These are phyloP conservation scores for Sclerurus mexicanus DNA, from an alignment of 2,113 vertebrate genomes.

Conservation along the genomic window DNA sequence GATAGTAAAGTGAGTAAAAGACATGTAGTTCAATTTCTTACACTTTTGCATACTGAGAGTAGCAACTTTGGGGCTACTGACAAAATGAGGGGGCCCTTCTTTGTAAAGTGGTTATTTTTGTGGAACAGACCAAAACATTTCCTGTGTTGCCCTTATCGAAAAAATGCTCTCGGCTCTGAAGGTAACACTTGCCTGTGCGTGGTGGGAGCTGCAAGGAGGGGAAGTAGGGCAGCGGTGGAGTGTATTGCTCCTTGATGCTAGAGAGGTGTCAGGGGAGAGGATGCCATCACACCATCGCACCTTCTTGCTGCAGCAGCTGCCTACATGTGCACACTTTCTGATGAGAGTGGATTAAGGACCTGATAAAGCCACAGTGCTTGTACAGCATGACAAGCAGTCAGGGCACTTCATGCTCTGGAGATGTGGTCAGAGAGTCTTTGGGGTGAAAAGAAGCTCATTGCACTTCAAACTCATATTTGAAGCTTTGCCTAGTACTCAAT, in stretches of 20 bases:
- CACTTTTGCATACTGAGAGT: background rate
- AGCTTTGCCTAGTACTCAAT: background rate
- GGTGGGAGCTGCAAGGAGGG: background rate
- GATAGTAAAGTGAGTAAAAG: background rate
- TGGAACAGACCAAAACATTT: background rate
- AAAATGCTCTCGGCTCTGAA: background rate
- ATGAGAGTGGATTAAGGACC: accelerated
- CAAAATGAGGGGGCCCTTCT: background rate
- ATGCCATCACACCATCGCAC: background rate
- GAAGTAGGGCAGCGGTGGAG: background rate
- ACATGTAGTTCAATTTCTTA: background rate
- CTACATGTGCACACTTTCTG: accelerated
- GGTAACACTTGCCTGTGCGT: background rate
- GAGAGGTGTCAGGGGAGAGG: background rate
- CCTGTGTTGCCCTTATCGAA: background rate
- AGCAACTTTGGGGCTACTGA: background rate
- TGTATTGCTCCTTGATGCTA: background rate
- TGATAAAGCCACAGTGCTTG: background rate
- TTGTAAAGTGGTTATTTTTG: background rate
- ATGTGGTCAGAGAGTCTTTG: background rate
- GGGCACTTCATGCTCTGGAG: background rate
- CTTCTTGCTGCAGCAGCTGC: background rate
- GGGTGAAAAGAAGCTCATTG: background rate
- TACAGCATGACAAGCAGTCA: background rate
- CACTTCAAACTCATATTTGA: background rate